A percentile compares a stretch with the other conserved stretches of the same genome.
These are phyloP conservation scores for Ichneumon xanthorius DNA, from an alignment of 2,888 invertebrate species.

Conservation along the genomic window DNA sequence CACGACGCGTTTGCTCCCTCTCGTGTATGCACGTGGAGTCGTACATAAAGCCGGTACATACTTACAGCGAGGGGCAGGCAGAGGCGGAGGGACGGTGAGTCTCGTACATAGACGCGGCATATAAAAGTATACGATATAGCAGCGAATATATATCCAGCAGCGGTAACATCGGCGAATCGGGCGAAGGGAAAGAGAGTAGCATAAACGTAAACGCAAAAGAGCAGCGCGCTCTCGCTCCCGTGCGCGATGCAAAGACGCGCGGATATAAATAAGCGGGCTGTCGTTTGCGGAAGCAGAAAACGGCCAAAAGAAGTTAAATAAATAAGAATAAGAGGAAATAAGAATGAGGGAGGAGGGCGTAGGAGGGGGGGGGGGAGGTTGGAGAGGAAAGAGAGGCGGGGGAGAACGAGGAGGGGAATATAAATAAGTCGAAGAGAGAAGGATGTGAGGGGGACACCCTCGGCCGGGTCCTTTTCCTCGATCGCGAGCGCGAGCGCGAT, in stretches of 20 bases:
- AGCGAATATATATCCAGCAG: conserved; percentile 21
- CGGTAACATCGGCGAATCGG: conserved; percentile 35
- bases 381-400: conserved; percentile 69
- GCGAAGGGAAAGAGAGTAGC: conserved; percentile 18
- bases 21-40: conserved; percentile 9
- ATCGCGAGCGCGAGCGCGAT: conserved; percentile 16
- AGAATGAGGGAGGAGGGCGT: conserved; percentile 73
- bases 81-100: background rate
- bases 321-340: conserved; percentile 80
- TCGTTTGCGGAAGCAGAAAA: conserved; percentile 85
- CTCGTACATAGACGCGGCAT: conserved; percentile 1
- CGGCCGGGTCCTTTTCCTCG: conserved; percentile 25
- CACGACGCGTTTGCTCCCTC: conserved; percentile 2
- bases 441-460: conserved; percentile 55
- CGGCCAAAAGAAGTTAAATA: conserved; percentile 82
- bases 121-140: conserved; percentile 4
- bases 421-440: conserved; percentile 51
- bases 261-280: conserved; percentile 85
- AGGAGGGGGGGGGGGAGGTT: conserved; percentile 63
- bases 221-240: conserved; percentile 75
- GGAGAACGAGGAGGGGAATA: conserved; percentile 48
- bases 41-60: conserved; percentile 20
- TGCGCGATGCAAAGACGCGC: conserved; percentile 83
- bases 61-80: background rate
- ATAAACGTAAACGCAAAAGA: conserved; percentile 71